These are phyloP conservation scores for Hyperopisus bebe DNA, from an alignment of 2,113 vertebrate genomes.

Conservation along the genomic window DNA sequence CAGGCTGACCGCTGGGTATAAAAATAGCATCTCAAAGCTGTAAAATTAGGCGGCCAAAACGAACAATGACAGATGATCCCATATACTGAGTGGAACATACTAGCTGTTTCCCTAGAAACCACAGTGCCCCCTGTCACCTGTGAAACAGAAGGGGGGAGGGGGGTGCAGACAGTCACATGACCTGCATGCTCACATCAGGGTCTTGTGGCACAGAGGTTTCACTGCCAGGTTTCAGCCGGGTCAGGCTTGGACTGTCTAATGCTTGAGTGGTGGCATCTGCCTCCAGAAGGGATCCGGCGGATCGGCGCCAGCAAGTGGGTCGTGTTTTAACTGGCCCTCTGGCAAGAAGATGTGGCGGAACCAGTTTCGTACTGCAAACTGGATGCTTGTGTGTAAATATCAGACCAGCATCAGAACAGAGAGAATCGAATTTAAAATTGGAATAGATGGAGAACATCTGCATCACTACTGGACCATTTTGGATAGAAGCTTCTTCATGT, in stretches of 20 bases:
- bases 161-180: neutral
- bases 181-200: neutral
- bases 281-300: neutral
- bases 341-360: neutral
- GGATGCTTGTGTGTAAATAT: neutral
- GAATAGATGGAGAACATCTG: neutral
- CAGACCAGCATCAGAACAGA: neutral
- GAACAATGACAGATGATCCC: neutral
- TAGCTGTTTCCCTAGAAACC: neutral
- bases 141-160: neutral
- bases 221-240: neutral
- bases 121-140: neutral
- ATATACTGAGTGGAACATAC: neutral
- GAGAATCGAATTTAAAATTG: neutral
- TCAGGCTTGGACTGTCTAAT: neutral
- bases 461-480: neutral
- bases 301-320: neutral
- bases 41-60: neutral
- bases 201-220: neutral
- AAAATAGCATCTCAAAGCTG: neutral
- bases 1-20: neutral
- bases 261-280: neutral
- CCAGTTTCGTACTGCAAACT: neutral
- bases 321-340: neutral
- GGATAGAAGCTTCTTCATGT: neutral